A percentile compares a stretch with the other conserved stretches of the same genome.
Evolutionary conservation across 1,140 invertebrate species (phyloP).

Genomic region (Lordiphosa stackelbergi): DNA sequence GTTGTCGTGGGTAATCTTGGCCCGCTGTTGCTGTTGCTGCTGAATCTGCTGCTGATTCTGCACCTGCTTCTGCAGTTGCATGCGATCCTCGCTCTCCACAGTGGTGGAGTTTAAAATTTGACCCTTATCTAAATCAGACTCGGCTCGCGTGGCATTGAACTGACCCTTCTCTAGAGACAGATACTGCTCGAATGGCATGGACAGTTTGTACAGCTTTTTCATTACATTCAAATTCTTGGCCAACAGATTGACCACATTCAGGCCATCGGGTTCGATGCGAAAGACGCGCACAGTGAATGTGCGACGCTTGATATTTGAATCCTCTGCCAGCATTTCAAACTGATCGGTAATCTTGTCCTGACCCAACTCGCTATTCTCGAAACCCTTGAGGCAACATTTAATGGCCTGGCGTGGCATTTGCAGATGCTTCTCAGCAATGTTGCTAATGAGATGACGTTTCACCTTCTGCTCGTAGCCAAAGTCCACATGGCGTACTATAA

Average conservation of each 20-base stretch:
- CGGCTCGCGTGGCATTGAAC: slow-evolving; percentile 53
- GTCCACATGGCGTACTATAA: slow-evolving; percentile 81
- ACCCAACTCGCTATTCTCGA: slow-evolving; percentile 71
- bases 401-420: slow-evolving; percentile 85
- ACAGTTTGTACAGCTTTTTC: slow-evolving; percentile 71
- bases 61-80: slow-evolving; percentile 23
- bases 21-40: slow-evolving; percentile 21
- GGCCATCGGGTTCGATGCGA: slow-evolving; percentile 77
- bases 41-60: background rate
- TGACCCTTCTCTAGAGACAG: slow-evolving; percentile 69
- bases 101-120: slow-evolving; percentile 62
- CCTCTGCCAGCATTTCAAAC: slow-evolving; percentile 76
- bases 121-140: slow-evolving; percentile 46
- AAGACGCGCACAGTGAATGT: slow-evolving; percentile 80
- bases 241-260: slow-evolving; percentile 75
- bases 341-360: slow-evolving; percentile 68
- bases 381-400: slow-evolving; percentile 80
- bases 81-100: slow-evolving; percentile 56
- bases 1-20: slow-evolving; percentile 18
- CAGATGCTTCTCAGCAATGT: slow-evolving; percentile 82
- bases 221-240: slow-evolving; percentile 72
- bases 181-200: slow-evolving; percentile 73
- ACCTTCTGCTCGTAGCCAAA: slow-evolving; percentile 88
- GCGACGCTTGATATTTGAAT: slow-evolving; percentile 58
- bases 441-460: slow-evolving; percentile 79